Evolutionary conservation across 2,797 vertebrate species (phyloP).

Genomic region (Chrysolophus pictus): DNA sequence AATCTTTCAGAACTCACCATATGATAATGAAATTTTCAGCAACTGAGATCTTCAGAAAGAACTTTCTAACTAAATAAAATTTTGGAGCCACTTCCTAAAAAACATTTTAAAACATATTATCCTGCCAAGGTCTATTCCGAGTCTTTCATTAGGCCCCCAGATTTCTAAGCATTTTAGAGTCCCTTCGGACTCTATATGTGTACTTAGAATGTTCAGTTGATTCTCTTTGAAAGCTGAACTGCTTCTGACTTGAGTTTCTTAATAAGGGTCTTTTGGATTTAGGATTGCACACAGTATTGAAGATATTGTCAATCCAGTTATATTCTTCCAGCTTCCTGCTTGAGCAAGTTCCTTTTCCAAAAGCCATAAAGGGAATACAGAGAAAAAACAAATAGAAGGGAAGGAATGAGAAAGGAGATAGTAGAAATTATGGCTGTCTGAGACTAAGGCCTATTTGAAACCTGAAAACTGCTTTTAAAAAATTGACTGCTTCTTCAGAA

Average conservation of each 20-base stretch:
- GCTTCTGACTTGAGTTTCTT: slow-evolving; percentile 6
- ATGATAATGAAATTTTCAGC: slow-evolving; percentile 24
- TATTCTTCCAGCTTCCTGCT: slow-evolving; percentile 3
- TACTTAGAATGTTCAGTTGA: not conserved
- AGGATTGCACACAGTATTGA: not conserved
- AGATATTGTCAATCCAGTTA: not conserved
- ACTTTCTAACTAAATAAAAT: slow-evolving; percentile 8
- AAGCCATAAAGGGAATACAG: not conserved
- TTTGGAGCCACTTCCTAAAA: slow-evolving; percentile 42
- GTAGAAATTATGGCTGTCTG: not conserved
- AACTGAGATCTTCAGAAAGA: slow-evolving; percentile 22
- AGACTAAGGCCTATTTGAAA: not conserved
- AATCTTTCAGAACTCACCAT: not conserved
- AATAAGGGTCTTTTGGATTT: slow-evolving; percentile 20
- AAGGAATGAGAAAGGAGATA: not conserved
- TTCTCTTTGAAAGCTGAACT: slow-evolving; percentile 44
- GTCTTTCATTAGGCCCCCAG: not conserved
- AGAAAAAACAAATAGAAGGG: slow-evolving; percentile 5
- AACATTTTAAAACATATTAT: not conserved
- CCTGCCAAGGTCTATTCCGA: slow-evolving; percentile 41
- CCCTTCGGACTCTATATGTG: slow-evolving; percentile 1
- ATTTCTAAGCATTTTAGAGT: slow-evolving; percentile 33
- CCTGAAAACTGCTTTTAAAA: slow-evolving; percentile 2
- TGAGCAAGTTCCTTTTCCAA: slow-evolving; percentile 27
- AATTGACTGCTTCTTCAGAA: not conserved